Conservation (phyloP, 1,140 invertebrate species). For the Zaprionus lachaisei region DNA sequence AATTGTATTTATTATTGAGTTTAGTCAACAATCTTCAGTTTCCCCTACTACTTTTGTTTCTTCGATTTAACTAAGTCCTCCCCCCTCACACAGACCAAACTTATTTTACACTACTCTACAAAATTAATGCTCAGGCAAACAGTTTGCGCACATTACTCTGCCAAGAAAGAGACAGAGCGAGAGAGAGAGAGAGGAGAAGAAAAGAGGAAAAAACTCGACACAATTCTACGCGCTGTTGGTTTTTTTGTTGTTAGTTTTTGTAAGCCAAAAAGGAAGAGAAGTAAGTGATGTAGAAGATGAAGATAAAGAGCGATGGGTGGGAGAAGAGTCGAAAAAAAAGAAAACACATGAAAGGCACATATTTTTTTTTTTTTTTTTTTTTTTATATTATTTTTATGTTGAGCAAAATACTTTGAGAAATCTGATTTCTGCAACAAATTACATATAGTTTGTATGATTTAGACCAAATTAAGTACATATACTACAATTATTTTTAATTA, state of each 20-base stretch:
- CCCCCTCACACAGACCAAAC: background rate
- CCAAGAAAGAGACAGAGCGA: constrained; percentile 4
- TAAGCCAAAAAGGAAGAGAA: constrained; percentile 49
- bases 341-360: constrained; percentile 9
- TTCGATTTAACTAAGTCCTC: constrained; percentile 19
- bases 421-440: constrained; percentile 57
- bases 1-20: constrained; percentile 68
- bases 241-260: constrained; percentile 78
- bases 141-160: constrained; percentile 67
- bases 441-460: constrained; percentile 37
- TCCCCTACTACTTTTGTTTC: constrained; percentile 14
- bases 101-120: constrained; percentile 33
- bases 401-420: constrained; percentile 60
- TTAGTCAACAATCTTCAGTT: constrained; percentile 66
- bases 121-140: constrained; percentile 58
- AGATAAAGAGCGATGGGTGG: background rate
- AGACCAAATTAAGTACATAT: constrained; percentile 53
- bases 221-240: constrained; percentile 60
- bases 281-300: constrained; percentile 2
- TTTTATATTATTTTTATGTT: constrained; percentile 37
- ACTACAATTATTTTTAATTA: constrained; percentile 29
- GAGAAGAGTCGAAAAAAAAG: constrained; percentile 13
- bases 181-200: background rate
- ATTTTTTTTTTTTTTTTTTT: constrained; percentile 27
- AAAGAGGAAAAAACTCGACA: constrained; percentile 53